Conservation (phyloP, 2,888 invertebrate species). For the Rutpela maculata region DNA sequence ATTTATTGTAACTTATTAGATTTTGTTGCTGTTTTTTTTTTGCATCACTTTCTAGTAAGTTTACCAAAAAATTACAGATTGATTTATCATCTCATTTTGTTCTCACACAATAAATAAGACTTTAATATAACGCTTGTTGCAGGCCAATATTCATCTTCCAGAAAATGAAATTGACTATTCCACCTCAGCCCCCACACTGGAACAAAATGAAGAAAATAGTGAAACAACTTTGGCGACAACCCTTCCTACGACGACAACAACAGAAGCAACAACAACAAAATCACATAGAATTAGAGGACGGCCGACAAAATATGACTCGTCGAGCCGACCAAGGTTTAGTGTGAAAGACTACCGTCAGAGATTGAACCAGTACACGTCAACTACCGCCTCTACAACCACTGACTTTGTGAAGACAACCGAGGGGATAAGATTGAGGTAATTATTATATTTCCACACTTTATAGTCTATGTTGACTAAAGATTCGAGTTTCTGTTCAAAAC, state of each 20-base stretch:
- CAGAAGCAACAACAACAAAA: slow-evolving; percentile 69
- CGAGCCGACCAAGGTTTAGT: slow-evolving; percentile 83
- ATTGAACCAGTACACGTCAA: slow-evolving; percentile 76
- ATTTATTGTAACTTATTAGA: no score
- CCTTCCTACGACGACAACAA: slow-evolving; percentile 67
- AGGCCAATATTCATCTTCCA: slow-evolving; percentile 60
- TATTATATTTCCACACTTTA: neutral
- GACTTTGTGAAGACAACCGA: slow-evolving; percentile 50
- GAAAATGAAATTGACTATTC: slow-evolving; percentile 69
- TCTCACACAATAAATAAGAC: no score
- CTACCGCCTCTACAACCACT: slow-evolving; percentile 69
- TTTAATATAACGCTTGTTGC: slow-evolving; percentile 8
- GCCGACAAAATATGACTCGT: slow-evolving; percentile 76
- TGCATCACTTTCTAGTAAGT: neutral
- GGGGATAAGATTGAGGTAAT: slow-evolving; percentile 49
- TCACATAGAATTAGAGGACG: slow-evolving; percentile 67
- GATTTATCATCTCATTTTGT: no score
- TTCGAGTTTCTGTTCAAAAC: no score
- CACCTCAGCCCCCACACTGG: slow-evolving; percentile 48
- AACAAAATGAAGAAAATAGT: slow-evolving; percentile 49
- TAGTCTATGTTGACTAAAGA: no score
- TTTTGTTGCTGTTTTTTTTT: no score
- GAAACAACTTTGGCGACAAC: slow-evolving; percentile 58
- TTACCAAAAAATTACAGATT: neutral
- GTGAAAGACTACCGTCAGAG: slow-evolving; percentile 85